These are phyloP conservation scores for Heliopora coerulea DNA, from an alignment of 92 coral and sea anemone species.

Conservation along the genomic window DNA sequence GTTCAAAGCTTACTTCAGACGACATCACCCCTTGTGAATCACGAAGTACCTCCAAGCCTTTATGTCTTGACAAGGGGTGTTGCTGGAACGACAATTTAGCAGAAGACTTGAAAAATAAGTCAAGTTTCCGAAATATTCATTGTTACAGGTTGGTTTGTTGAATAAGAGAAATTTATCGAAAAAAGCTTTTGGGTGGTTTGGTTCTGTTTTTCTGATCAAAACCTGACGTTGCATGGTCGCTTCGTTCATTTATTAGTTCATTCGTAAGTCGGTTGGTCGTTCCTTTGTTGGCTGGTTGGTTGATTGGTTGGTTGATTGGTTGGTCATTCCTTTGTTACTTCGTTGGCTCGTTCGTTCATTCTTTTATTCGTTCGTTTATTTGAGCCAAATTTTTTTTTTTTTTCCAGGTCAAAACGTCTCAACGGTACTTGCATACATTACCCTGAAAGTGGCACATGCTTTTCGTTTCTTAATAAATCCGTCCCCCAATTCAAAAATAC, in stretches of 20 bases:
- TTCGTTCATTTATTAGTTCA: too few relatives aligned
- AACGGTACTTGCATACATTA: conserved; percentile 73
- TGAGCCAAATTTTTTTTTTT: neutral
- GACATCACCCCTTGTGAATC: conserved; percentile 58
- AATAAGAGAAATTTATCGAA: neutral
- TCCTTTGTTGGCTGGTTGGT: too few relatives aligned
- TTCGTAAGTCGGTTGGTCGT: too few relatives aligned
- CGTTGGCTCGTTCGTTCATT: neutral
- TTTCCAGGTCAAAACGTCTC: conserved; percentile 37
- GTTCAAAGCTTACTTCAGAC: neutral
- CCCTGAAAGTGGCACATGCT: conserved; percentile 58
- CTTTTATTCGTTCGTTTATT: neutral
- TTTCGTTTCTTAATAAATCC: conserved; percentile 60
- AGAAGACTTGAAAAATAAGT: conserved; percentile 23
- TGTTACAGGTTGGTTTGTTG: conserved; percentile 22
- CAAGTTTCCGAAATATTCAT: neutral
- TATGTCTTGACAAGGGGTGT: conserved; percentile 59
- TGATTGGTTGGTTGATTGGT: too few relatives aligned
- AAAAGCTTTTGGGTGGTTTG: neutral
- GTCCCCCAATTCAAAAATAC: conserved; percentile 50
- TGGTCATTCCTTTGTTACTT: neutral
- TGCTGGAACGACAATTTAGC: conserved; percentile 66
- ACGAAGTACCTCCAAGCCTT: conserved; percentile 29
- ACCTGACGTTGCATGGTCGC: too few relatives aligned
- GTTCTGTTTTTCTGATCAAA: too few relatives aligned